Percentiles rank a stretch among this genome's conserved stretches.
phyloP scores from a whole-genome alignment of 2,888 invertebrate species.

The Meliscaeva auricollis region DNA sequence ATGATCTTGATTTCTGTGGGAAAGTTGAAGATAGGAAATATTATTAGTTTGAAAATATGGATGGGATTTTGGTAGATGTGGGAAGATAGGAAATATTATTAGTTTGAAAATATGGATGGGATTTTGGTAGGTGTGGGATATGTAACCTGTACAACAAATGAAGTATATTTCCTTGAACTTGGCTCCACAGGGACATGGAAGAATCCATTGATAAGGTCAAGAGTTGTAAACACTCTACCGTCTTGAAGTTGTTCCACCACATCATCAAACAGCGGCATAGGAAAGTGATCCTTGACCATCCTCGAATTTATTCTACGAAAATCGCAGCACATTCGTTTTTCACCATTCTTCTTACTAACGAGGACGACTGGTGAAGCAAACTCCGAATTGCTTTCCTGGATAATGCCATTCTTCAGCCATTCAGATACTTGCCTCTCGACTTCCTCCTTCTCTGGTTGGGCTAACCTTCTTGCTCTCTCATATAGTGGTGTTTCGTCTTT shows the following conservation, averaged over 20 bases:
- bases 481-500: conserved; percentile 20
- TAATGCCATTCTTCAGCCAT: no score
- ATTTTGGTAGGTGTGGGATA: no score
- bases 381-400: conserved; percentile 18
- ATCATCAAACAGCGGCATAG: conserved; percentile 68
- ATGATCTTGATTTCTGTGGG: no score
- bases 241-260: conserved; percentile 61
- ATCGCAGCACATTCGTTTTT: not conserved
- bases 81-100: no score
- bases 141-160: conserved; percentile 67
- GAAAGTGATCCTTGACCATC: conserved; percentile 30
- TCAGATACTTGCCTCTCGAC: conserved; percentile 11
- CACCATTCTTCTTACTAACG: conserved; percentile 8
- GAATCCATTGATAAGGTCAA: conserved; percentile 72
- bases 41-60: no score
- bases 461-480: no score
- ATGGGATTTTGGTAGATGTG: no score
- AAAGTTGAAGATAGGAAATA: no score
- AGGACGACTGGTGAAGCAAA: conserved; percentile 30
- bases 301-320: conserved; percentile 3
- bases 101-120: no score
- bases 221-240: conserved; percentile 54
- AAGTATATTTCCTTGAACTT: conserved; percentile 60
- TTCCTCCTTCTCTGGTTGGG: not conserved
- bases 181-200: conserved; percentile 70